Evolutionary conservation across 2,113 vertebrate genomes (phyloP).

Genomic region (Prinia subflava): DNA sequence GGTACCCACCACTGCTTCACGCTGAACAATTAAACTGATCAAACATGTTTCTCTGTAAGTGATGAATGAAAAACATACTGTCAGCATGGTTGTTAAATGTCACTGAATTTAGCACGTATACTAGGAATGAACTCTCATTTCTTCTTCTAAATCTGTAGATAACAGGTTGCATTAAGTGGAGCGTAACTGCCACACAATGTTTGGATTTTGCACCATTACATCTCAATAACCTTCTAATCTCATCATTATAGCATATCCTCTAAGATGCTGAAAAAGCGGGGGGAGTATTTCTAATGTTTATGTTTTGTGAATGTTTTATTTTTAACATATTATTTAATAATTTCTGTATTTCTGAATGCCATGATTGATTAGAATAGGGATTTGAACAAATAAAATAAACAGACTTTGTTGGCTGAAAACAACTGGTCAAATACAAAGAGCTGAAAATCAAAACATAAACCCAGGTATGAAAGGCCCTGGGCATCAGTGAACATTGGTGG

Average conservation of each 20-base stretch:
- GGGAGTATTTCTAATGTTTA: too few species aligned
- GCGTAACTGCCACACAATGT: not conserved
- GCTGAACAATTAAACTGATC: not conserved
- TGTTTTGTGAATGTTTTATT: not conserved
- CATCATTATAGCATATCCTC: not conserved
- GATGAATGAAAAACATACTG: slow-evolving; percentile 7
- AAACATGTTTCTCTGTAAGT: not conserved
- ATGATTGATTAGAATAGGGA: not conserved
- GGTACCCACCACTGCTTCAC: not conserved
- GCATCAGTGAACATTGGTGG: not conserved
- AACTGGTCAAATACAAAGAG: not conserved
- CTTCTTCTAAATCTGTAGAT: slow-evolving; percentile 23
- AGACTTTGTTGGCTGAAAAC: not conserved
- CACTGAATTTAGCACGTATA: slow-evolving; percentile 10
- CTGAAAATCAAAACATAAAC: not conserved
- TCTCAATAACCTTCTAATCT: not conserved
- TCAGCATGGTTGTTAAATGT: not conserved
- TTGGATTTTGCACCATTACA: not conserved
- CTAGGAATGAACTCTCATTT: slow-evolving; percentile 29
- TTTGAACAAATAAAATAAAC: not conserved
- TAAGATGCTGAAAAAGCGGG: not conserved
- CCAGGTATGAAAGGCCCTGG: not conserved
- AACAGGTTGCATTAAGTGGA: not conserved
- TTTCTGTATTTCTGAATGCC: not conserved
- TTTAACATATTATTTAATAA: not conserved